Evolutionary conservation across 1,140 invertebrate genomes (phyloP), one percentile per base, ranked within the genome.

Genomic region (Drosophila ogumai): DNA sequence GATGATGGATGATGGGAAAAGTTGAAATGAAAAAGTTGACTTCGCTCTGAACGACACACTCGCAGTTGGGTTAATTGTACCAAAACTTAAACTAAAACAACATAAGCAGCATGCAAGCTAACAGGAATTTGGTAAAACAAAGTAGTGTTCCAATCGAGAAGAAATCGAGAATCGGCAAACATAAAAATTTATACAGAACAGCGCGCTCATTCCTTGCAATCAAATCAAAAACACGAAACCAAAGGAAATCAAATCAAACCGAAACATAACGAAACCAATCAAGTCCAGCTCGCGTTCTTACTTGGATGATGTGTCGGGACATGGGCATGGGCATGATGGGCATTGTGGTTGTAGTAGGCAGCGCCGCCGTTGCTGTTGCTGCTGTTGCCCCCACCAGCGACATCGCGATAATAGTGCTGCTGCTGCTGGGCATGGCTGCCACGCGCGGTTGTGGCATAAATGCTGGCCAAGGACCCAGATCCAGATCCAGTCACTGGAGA

Each of bases 261-360:
- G 66, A 79, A 79, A 71, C 60, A 66, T 79, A 71, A 73, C 60
- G 57, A 69, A 47, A 65, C 56, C 59, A 40, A 32, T 71, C 34
- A 58, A 36, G 40, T 59, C 69, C 69, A 58, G 69, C 66, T 73
- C 81, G 84, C 84, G 74, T 73, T 68, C 91, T 92, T 91, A 92
- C 91, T 92, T 92, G 91, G 71, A 81, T 92, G 90, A 79, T 91
- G 82, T 57, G 61, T 61, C 73, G 79, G 73, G 72, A 58, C 61
- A 47, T 82, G 68, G 65, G 61, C 67, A 55, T 75, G 57, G 43
- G 46, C 71, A 52, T 81, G 64, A 55, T 76, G 74, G 52, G 55
- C 57, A 82, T 87, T 79, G 56, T 87, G 84, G 59, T 81, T 84
- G 59, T 81, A 85, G 61, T 86, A 86, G 58, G 44, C 75, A 60